Percentiles rank a stretch among this genome's conserved stretches.
Evolutionary conservation across 1,140 invertebrate genomes (phyloP).

Genomic region (Subanguina moxae): DNA sequence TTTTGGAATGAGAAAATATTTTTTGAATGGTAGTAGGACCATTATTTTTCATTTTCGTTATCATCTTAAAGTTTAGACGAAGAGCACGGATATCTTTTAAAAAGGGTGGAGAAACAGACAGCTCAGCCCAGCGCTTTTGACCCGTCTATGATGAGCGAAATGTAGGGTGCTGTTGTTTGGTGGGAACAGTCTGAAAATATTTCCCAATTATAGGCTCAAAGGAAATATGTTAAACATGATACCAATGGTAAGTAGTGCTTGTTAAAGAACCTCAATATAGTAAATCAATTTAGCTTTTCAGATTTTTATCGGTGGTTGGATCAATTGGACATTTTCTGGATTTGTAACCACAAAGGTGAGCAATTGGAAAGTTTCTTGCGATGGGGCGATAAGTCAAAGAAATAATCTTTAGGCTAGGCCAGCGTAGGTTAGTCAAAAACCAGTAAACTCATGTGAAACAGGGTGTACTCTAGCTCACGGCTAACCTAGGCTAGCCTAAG

Average conservation of each 20-base stretch:
- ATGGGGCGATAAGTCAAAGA: neutral
- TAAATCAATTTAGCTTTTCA: too few species aligned
- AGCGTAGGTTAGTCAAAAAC: too few species aligned
- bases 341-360: conserved; percentile 85
- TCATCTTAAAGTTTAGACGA: conserved; percentile 67
- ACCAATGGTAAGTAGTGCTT: conserved; percentile 33
- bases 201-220: conserved; percentile 2
- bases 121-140: conserved; percentile 68
- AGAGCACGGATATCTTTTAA: conserved; percentile 83
- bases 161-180: conserved; percentile 63
- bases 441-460: too few species aligned
- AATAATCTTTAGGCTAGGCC: too few species aligned
- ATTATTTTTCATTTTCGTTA: too few species aligned
- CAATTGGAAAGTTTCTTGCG: neutral
- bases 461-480: too few species aligned
- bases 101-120: conserved; percentile 81
- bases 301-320: conserved; percentile 73
- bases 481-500: too few species aligned
- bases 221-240: conserved; percentile 47
- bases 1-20: conserved; percentile 88
- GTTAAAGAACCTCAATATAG: neutral
- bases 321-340: conserved; percentile 99
- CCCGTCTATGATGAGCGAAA: conserved; percentile 95
- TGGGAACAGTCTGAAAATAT: conserved; percentile 64
- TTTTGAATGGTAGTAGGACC: conserved; percentile 77